Base-by-base conservation (phyloP, 2,888 invertebrate genomes). In the Gymnoscelis rufifasciata region DNA sequence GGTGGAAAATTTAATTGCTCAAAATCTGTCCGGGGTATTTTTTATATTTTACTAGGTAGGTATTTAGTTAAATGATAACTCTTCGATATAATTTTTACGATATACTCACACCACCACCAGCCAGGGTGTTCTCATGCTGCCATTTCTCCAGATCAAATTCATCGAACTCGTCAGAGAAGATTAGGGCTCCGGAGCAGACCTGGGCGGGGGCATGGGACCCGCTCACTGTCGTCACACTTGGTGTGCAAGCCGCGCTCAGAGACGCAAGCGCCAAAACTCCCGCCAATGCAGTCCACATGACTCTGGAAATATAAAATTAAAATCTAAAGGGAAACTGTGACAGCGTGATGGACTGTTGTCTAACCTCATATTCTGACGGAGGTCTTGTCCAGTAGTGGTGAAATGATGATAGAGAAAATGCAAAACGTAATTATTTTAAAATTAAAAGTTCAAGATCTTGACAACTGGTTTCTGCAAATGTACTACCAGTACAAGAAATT, bases 121-220 rank as follows among this genome's bases (percentile, higher is more conserved):
- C 77, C 14, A 92, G 73, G 0, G 92, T 92, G 56, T 90, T 89
- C 69, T 92, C 92, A 62, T 92, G 92, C 61, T 91, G 86, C 93
- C 92, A 93, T 56, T 81, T 90, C 52, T 88, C 82, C 0, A 90
- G 71, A 62, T 92, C 89, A 8, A 93, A 83, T 1, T 68, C 71
- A 13, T 91, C 74, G 68, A 93, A 93, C 15, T 91, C 88, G 23
- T 92, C 92, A 6, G 89, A 68, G 62, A 92, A 93, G 62, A 93
- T 89, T 36, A 92, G 71, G 3, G 78, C 88, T 0, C 91, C 91
- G 0, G 90, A 81, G 70, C 91, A 91, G 23, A 90, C 74, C 10
- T 69, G 70, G 13, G 30, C 54, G 0, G 89, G 89, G 0, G 89
- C 89, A 56, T 79, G 77, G 0, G 78, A 76, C 1, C 90, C 90